These are phyloP conservation scores for Nomada goodeniana DNA, from an alignment of 2,888 invertebrate species.

Conservation along the genomic window DNA sequence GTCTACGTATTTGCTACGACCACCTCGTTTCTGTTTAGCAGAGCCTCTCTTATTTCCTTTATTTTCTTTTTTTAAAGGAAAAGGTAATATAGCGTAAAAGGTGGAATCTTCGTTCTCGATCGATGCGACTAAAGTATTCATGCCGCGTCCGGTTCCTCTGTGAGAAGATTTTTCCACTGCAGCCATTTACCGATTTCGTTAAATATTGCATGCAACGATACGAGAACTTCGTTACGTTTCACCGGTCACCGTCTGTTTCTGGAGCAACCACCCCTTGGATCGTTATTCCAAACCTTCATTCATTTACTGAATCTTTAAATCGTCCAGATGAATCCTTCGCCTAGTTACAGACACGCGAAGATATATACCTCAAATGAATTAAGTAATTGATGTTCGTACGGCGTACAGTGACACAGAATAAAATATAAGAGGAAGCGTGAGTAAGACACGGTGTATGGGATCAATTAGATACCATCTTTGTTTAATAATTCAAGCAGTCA, in stretches of 20 bases:
- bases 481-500: too few relatives aligned
- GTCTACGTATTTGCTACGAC: background rate
- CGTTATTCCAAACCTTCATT: background rate
- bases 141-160: background rate
- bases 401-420: too few relatives aligned
- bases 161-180: slow-evolving; percentile 28
- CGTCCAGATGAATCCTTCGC: background rate
- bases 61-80: background rate
- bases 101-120: slow-evolving; percentile 10
- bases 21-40: background rate
- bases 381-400: background rate
- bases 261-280: background rate
- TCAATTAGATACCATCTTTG: too few relatives aligned
- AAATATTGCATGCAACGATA: slow-evolving; percentile 31
- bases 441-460: too few relatives aligned
- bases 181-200: slow-evolving; percentile 10
- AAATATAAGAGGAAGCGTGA: too few relatives aligned
- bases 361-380: background rate
- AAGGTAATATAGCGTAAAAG: background rate
- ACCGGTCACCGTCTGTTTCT: slow-evolving; percentile 5
- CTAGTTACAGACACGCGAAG: background rate
- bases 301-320: background rate
- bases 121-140: slow-evolving; percentile 54
- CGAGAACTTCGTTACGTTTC: slow-evolving; percentile 10
- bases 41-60: background rate